Conservation (phyloP, 1,140 invertebrate genomes). For the Pristionchus pacificus region DNA sequence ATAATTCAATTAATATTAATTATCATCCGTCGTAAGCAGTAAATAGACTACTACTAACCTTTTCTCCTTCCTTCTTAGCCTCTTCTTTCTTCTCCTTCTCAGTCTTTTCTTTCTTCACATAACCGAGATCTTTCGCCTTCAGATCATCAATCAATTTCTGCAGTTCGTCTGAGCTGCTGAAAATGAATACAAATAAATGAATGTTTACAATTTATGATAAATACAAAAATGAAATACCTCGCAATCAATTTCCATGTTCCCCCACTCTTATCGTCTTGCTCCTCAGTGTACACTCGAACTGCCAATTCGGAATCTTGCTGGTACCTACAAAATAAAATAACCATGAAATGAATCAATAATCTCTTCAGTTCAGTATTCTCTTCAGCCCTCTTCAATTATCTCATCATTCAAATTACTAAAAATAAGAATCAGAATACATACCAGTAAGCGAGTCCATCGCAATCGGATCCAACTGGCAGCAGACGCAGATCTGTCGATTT, state of each 20-base stretch:
- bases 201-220: slow-evolving; percentile 19
- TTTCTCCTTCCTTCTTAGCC: slow-evolving; percentile 24
- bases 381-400: background rate
- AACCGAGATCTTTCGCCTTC: slow-evolving; percentile 52
- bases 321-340: background rate
- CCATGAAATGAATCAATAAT: no score
- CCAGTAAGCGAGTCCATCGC: slow-evolving; percentile 84
- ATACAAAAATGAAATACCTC: slow-evolving; percentile 64
- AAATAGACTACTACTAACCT: no score
- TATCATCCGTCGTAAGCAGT: no score
- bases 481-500: slow-evolving; percentile 74
- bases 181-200: background rate
- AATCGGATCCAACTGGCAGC: slow-evolving; percentile 82
- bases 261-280: slow-evolving; percentile 78
- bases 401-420: background rate
- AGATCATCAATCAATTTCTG: slow-evolving; percentile 71
- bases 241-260: slow-evolving; percentile 83
- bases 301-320: slow-evolving; percentile 80
- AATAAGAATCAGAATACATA: slow-evolving; percentile 60
- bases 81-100: slow-evolving; percentile 62
- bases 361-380: no score
- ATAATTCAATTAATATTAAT: no score
- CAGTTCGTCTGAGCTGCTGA: slow-evolving; percentile 67
- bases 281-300: slow-evolving; percentile 84
- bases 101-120: slow-evolving; percentile 26